A percentile compares a stretch with the other conserved stretches of the same genome.
These are phyloP conservation scores for Fratercula arctica DNA, from an alignment of 2,797 vertebrate species.

Conservation along the genomic window DNA sequence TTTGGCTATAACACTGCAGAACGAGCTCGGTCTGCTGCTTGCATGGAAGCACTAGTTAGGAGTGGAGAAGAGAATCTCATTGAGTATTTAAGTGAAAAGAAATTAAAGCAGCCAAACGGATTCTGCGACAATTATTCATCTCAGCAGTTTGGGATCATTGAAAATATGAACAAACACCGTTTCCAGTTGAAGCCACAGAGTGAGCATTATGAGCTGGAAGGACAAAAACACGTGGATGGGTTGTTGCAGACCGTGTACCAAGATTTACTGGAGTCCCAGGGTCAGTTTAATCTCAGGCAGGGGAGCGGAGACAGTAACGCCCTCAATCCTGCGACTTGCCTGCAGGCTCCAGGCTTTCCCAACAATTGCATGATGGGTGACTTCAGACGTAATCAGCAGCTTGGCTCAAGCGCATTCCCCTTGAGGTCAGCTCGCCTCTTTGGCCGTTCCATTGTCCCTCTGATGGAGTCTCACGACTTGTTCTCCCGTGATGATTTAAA, in stretches of 20 bases:
- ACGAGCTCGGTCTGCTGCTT: constrained; percentile 64
- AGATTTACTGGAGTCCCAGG: constrained; percentile 72
- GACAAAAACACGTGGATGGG: constrained; percentile 71
- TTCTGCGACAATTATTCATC: constrained; percentile 74
- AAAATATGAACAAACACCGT: constrained; percentile 73
- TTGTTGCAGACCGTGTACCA: constrained; percentile 76
- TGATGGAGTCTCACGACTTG: constrained; percentile 72
- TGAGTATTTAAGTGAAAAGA: constrained; percentile 81
- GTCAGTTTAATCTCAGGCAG: constrained; percentile 72
- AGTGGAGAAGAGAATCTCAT: constrained; percentile 73
- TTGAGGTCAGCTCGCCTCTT: constrained; percentile 66
- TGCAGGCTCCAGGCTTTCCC: constrained; percentile 74
- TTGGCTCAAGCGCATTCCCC: constrained; percentile 69
- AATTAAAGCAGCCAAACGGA: constrained; percentile 72
- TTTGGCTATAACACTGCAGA: constrained; percentile 68
- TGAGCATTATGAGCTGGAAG: constrained; percentile 69
- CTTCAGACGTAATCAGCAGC: constrained; percentile 69
- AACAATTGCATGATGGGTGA: constrained; percentile 75
- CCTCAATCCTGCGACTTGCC: constrained; percentile 49
- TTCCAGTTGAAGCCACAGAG: constrained; percentile 69
- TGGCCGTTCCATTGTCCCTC: constrained; percentile 64
- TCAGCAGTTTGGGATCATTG: constrained; percentile 70
- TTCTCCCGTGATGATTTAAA: constrained; percentile 75
- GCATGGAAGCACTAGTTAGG: constrained; percentile 74
- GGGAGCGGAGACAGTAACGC: constrained; percentile 62